Percentiles rank a stretch among this genome's conserved stretches.
Evolutionary conservation across 92 coral and sea anemone genomes (phyloP).

Genomic region (Pocillopora grandis): DNA sequence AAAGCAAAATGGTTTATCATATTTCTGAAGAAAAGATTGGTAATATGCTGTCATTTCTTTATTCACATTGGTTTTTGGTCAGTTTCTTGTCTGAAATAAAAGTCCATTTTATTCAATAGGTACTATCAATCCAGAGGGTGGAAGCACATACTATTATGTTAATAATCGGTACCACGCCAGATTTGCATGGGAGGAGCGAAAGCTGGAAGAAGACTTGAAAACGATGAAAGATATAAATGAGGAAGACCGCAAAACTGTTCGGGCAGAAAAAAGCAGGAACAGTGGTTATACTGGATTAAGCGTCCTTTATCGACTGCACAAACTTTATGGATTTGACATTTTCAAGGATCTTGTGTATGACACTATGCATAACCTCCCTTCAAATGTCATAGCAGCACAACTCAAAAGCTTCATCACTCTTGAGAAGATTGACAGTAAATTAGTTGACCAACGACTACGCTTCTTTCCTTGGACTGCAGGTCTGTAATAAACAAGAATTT

Average conservation of each 20-base stretch:
- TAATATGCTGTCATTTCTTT: no score
- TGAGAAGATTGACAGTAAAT: slow-evolving; percentile 32
- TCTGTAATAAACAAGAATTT: not conserved
- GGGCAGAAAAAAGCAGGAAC: slow-evolving; percentile 34
- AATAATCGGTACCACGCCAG: slow-evolving; percentile 39
- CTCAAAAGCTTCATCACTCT: slow-evolving; percentile 19
- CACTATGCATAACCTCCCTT: slow-evolving; percentile 44
- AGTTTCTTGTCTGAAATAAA: not conserved
- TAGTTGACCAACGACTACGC: slow-evolving; percentile 32
- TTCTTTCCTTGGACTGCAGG: slow-evolving; percentile 56
- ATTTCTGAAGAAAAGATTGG: slow-evolving; percentile 7
- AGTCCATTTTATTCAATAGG: not conserved
- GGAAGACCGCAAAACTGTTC: slow-evolving; percentile 43
- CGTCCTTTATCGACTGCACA: slow-evolving; percentile 44
- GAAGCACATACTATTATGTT: slow-evolving; percentile 45
- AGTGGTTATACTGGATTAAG: slow-evolving; percentile 51
- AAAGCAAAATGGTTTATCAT: no score
- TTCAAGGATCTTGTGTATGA: slow-evolving; percentile 43
- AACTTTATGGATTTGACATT: slow-evolving; percentile 41
- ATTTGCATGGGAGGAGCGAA: slow-evolving; percentile 28
- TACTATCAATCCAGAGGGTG: slow-evolving; percentile 26
- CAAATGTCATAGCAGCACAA: slow-evolving; percentile 44
- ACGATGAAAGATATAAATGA: slow-evolving; percentile 21
- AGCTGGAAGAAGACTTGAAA: slow-evolving; percentile 34
- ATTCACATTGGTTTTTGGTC: no score